These are phyloP conservation scores for Lytechinus variegatus DNA, from an alignment of 35 echinoderm and acorn worm genomes.

Conservation along the genomic window DNA sequence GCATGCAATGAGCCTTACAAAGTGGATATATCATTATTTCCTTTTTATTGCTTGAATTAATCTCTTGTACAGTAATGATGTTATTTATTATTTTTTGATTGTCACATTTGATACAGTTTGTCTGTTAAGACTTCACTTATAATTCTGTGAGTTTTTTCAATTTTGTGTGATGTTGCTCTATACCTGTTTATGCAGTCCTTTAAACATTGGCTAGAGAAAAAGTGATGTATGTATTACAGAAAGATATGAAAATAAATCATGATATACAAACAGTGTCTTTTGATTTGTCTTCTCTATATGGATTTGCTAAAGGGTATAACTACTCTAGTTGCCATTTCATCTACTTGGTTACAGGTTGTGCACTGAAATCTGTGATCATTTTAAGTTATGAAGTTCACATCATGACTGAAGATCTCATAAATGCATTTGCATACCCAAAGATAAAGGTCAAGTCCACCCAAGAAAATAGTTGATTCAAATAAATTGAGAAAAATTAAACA, in stretches of 20 bases:
- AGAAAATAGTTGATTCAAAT: too few relatives aligned
- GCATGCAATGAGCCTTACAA: neutral
- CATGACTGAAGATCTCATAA: too few relatives aligned
- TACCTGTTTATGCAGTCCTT: neutral
- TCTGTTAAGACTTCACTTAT: neutral
- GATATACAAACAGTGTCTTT: neutral
- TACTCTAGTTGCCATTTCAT: too few relatives aligned
- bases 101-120: neutral
- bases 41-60: neutral
- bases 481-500: too few relatives aligned
- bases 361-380: too few relatives aligned
- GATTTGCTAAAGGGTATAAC: neutral
- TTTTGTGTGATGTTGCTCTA: neutral
- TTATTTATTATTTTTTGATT: constrained; percentile 6
- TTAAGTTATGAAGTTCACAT: too few relatives aligned
- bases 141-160: neutral
- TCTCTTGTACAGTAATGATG: neutral
- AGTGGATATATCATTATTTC: neutral
- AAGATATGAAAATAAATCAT: constrained; percentile 21
- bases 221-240: constrained; percentile 12
- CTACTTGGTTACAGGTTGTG: too few relatives aligned
- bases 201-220: neutral
- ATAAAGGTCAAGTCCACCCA: too few relatives aligned
- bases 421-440: too few relatives aligned
- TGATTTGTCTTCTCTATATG: neutral